phyloP scores from a whole-genome alignment of 2,797 vertebrate genomes.

The Anguilla obscura region DNA sequence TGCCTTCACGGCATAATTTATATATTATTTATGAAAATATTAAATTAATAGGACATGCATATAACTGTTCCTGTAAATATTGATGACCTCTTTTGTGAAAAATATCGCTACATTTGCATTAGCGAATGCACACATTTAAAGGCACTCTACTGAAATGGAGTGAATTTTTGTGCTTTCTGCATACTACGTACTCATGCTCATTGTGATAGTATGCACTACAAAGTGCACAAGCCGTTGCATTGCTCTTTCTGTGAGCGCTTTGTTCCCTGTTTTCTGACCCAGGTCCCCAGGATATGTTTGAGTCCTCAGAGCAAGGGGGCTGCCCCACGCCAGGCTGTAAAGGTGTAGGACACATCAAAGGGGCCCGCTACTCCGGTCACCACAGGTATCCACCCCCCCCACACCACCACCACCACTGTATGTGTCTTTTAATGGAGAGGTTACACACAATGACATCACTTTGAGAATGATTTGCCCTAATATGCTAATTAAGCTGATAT shows the following conservation, averaged over 20 bases:
- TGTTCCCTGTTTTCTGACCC: conserved; percentile 20
- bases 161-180: not conserved
- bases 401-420: not conserved
- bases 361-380: conserved; percentile 74
- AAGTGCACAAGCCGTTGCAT: not conserved
- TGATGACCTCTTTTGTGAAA: not conserved
- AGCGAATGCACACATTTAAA: not conserved
- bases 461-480: not conserved
- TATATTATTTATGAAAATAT: not conserved
- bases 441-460: not conserved
- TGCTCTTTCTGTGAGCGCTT: not conserved
- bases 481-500: not conserved
- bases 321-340: conserved; percentile 80
- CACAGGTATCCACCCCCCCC: conserved; percentile 68
- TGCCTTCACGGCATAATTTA: not conserved
- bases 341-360: conserved; percentile 81
- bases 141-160: not conserved
- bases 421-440: conserved; percentile 22
- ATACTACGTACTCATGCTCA: not conserved
- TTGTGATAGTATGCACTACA: not conserved
- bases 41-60: not conserved
- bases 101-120: not conserved
- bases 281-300: conserved; percentile 77
- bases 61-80: not conserved
- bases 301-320: conserved; percentile 74